These are phyloP conservation scores for Onychomys leucogaster DNA, from an alignment of 2,797 vertebrate species.

Conservation along the genomic window DNA sequence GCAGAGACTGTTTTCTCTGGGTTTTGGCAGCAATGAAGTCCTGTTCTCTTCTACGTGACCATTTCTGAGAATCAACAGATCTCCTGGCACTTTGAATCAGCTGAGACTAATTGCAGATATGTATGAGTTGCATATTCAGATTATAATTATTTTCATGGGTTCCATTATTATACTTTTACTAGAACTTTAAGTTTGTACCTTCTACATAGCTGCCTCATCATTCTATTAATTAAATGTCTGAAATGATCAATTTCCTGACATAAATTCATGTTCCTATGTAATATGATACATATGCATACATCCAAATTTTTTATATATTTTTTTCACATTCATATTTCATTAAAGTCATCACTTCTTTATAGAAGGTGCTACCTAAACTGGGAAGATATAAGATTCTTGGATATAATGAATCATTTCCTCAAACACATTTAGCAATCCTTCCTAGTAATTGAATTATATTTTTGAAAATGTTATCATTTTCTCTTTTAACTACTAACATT, in stretches of 20 bases:
- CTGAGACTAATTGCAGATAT: not conserved
- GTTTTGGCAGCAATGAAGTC: not conserved
- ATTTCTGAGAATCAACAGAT: not conserved
- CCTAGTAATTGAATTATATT: not conserved
- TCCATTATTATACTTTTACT: not conserved
- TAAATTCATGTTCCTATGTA: not conserved
- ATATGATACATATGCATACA: not conserved
- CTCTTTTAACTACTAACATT: not conserved
- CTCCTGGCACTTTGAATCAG: not conserved
- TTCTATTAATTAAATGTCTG: not conserved
- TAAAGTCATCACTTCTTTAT: not conserved
- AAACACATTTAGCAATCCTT: not conserved
- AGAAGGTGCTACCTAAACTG: not conserved
- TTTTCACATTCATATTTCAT: not conserved
- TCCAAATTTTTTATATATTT: not conserved
- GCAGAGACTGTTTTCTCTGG: not conserved
- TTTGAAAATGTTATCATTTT: not conserved
- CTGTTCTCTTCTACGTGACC: not conserved
- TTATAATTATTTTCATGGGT: not conserved
- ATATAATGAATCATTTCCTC: not conserved
- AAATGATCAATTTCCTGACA: not conserved
- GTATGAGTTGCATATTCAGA: not conserved
- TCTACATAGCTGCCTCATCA: not conserved
- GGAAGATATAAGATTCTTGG: not conserved
- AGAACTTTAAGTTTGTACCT: not conserved